These are phyloP conservation scores for Athripsodes cinereus DNA, from an alignment of 2,888 invertebrate species.

Conservation along the genomic window DNA sequence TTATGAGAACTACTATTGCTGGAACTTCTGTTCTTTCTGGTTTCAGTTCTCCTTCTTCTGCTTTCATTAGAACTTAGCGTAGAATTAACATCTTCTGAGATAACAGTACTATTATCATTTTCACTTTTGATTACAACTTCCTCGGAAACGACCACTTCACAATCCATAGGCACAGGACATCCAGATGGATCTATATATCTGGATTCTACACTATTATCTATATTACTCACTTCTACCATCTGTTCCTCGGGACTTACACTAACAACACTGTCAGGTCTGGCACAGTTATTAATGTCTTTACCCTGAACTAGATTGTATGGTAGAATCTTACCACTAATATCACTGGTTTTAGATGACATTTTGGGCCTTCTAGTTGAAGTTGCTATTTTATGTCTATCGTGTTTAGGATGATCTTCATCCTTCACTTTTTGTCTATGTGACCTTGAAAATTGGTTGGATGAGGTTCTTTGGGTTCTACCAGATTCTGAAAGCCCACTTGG, in stretches of 20 bases:
- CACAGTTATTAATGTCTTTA: constrained; percentile 11
- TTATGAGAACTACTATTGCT: not conserved
- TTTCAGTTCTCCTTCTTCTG: not conserved
- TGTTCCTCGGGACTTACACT: not conserved
- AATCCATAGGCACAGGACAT: constrained; percentile 10
- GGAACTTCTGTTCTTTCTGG: not conserved
- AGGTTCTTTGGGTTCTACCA: not conserved
- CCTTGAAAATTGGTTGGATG: too few species aligned
- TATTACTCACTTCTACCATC: not conserved
- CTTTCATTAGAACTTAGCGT: not conserved
- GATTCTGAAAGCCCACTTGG: not conserved
- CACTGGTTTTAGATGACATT: not conserved
- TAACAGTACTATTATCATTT: not conserved
- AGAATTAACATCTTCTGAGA: not conserved
- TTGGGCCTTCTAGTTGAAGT: not conserved
- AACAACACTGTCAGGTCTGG: not conserved
- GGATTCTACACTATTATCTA: constrained; percentile 8
- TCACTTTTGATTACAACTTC: constrained; percentile 15
- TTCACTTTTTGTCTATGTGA: not conserved
- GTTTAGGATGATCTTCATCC: not conserved
- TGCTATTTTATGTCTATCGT: not conserved
- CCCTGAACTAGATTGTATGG: constrained; percentile 6
- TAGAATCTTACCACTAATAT: too few species aligned
- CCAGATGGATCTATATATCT: constrained; percentile 13
- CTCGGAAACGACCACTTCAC: constrained; percentile 13